Percentiles rank a stretch among this genome's conserved stretches.
Evolutionary conservation across 2,113 vertebrate genomes (phyloP).

Genomic region (Toxotes jaculatrix): DNA sequence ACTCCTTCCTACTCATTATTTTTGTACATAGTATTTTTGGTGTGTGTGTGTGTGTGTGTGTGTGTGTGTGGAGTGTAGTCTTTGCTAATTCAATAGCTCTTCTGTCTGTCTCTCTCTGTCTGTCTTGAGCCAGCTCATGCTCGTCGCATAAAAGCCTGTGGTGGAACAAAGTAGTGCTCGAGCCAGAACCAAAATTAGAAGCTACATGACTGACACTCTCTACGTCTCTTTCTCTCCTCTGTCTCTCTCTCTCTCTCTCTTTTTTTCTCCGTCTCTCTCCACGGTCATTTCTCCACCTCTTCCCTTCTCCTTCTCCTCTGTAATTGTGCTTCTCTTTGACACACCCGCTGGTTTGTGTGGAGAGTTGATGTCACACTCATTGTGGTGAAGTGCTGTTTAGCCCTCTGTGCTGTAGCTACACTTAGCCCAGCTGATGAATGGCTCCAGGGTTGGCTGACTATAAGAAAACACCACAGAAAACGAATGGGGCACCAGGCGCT

Average conservation of each 20-base stretch:
- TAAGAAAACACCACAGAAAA: slow-evolving; percentile 67
- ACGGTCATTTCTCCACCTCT: slow-evolving; percentile 54
- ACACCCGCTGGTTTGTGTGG: slow-evolving; percentile 79
- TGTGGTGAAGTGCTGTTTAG: slow-evolving; percentile 71
- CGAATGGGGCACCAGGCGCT: slow-evolving; percentile 63
- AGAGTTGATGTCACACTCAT: slow-evolving; percentile 66
- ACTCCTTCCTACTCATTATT: slow-evolving; percentile 16
- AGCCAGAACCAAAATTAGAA: slow-evolving; percentile 75
- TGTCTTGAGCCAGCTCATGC: slow-evolving; percentile 49
- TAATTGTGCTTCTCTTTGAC: slow-evolving; percentile 81
- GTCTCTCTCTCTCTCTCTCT: background rate
- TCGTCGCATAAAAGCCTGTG: slow-evolving; percentile 44
- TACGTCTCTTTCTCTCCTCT: slow-evolving; percentile 3
- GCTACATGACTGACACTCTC: slow-evolving; percentile 54
- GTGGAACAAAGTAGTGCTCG: slow-evolving; percentile 52
- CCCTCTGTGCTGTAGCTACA: slow-evolving; percentile 46
- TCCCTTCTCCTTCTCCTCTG: slow-evolving; percentile 61
- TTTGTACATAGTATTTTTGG: background rate
- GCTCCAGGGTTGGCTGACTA: slow-evolving; percentile 54
- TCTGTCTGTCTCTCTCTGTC: slow-evolving; percentile 17
- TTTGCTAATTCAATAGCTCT: slow-evolving; percentile 56
- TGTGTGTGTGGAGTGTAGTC: slow-evolving; percentile 23
- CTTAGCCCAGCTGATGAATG: slow-evolving; percentile 71
- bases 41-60: slow-evolving; percentile 15
- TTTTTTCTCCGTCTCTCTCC: background rate